Evolutionary conservation across 1,140 invertebrate species (phyloP).

Genomic region (Wiebesia pumilae): DNA sequence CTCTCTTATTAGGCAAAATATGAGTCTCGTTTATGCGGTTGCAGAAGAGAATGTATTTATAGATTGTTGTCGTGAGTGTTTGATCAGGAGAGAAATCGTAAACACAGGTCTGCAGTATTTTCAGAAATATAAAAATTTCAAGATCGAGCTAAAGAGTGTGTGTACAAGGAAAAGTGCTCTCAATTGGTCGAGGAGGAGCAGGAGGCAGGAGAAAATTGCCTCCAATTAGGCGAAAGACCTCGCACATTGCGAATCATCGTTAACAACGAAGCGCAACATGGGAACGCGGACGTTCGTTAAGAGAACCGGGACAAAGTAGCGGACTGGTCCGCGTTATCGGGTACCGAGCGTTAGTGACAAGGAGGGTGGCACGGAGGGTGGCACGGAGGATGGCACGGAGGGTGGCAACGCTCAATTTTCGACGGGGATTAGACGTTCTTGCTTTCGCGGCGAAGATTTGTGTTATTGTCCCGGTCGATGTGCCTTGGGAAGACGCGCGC

Average conservation of each 20-base stretch:
- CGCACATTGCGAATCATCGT: neutral
- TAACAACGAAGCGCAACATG: neutral
- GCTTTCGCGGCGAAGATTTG: neutral
- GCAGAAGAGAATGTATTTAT: neutral
- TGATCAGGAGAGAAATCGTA: neutral
- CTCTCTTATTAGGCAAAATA: too few relatives aligned
- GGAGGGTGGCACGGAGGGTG: too few relatives aligned
- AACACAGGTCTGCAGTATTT: neutral
- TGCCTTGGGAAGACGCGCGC: neutral
- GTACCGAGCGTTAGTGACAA: too few relatives aligned
- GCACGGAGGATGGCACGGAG: too few relatives aligned
- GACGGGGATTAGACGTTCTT: constrained; percentile 2
- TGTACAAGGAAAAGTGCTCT: neutral
- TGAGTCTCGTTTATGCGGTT: too few relatives aligned
- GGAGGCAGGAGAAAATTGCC: neutral
- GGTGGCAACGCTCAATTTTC: neutral
- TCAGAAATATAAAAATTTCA: neutral
- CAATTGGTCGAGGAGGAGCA: constrained; percentile 4
- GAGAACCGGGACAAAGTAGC: too few relatives aligned
- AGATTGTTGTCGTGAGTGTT: neutral
- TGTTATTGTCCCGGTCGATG: constrained; percentile 12
- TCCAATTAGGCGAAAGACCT: neutral
- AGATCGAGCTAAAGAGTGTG: neutral
- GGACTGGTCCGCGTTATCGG: too few relatives aligned
- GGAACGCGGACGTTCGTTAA: too few relatives aligned